phyloP scores from a whole-genome alignment of 2,888 invertebrate genomes.

The Himalopsyche anomala region DNA sequence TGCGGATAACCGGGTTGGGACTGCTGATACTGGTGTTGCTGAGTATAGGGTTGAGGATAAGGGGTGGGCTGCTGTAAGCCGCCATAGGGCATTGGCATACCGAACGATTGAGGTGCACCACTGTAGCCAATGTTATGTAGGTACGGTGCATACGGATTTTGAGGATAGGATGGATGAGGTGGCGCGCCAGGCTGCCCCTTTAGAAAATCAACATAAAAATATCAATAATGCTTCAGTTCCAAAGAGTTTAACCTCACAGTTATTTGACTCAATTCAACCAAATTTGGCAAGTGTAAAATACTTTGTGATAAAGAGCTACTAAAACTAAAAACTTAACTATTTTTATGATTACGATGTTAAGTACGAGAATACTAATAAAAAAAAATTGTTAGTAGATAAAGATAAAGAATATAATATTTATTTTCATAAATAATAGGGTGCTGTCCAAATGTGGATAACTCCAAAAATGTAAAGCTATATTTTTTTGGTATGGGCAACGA shows the following conservation, averaged over 20 bases:
- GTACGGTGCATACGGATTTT: constrained; percentile 70
- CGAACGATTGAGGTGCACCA: constrained; percentile 76
- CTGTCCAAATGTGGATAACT: background rate
- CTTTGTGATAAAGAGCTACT: constrained; percentile 15
- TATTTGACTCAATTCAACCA: background rate
- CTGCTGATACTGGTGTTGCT: constrained; percentile 69
- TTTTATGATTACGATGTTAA: background rate
- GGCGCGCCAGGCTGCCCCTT: constrained; percentile 74
- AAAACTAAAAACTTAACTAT: background rate
- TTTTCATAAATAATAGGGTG: background rate
- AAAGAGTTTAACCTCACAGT: constrained; percentile 3
- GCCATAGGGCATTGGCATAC: constrained; percentile 74
- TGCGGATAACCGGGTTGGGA: constrained; percentile 68
- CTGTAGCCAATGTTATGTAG: constrained; percentile 75
- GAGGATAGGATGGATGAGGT: constrained; percentile 75
- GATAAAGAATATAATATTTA: background rate
- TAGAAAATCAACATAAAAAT: constrained; percentile 57
- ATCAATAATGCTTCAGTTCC: constrained; percentile 40
- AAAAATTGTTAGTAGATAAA: constrained; percentile 6
- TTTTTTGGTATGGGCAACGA: no score
- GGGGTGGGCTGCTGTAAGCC: constrained; percentile 73
- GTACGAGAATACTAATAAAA: background rate
- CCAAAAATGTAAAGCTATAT: background rate
- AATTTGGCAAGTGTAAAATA: constrained; percentile 14
- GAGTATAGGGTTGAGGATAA: constrained; percentile 71